Conservation (phyloP, 2,113 vertebrate species). For the Xerus inauris region DNA sequence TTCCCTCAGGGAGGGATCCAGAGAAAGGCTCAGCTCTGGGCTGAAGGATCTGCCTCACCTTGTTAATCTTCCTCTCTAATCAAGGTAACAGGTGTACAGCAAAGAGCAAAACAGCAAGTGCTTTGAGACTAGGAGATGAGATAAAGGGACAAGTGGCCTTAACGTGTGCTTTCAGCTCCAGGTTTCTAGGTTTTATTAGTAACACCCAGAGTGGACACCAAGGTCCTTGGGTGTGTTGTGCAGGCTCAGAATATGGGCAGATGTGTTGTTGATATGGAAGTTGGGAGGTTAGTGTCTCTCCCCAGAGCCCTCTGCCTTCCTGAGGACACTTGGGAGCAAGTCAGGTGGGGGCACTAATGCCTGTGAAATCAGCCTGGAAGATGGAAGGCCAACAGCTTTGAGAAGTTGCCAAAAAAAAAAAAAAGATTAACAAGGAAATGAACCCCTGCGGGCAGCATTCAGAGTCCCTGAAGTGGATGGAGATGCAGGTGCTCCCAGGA, state of each 20-base stretch:
- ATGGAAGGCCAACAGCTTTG: background rate
- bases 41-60: background rate
- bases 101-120: background rate
- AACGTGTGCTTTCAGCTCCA: background rate
- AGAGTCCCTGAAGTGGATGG: rapidly evolving
- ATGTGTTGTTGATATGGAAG: background rate
- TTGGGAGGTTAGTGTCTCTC: background rate
- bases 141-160: background rate
- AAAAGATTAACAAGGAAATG: background rate
- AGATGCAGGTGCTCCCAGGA: background rate
- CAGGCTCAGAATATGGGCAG: background rate
- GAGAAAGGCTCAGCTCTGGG: background rate
- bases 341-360: background rate
- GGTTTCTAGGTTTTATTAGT: background rate
- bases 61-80: background rate
- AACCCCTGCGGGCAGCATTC: background rate
- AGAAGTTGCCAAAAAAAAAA: too few relatives aligned
- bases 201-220: background rate
- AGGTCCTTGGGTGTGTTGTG: background rate
- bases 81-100: background rate
- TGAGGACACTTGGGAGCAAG: background rate
- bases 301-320: background rate
- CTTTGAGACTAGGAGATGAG: background rate
- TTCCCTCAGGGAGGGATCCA: background rate
- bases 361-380: background rate